Evolutionary conservation across 2,797 vertebrate genomes (phyloP), one percentile per base, ranked within the genome.

Genomic region (Miichthys miiuy): DNA sequence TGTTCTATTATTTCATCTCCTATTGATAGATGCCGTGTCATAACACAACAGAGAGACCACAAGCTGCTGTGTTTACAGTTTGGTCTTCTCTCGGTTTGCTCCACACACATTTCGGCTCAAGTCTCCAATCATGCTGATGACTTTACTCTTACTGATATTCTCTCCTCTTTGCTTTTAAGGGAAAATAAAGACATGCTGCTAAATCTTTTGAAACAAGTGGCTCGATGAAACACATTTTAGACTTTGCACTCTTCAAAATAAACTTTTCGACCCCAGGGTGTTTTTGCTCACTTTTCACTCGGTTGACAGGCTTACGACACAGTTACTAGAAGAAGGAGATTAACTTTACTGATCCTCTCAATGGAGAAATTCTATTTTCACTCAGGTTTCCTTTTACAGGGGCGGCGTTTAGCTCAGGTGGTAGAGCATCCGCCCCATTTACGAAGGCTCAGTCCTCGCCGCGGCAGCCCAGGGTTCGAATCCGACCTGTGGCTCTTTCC

Each of bases 21-120:
- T 34, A 68, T 84, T 85, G 87, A 85, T 87, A 73, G 82, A 82
- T 73, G 75, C 55, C 76, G 78, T 84, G 83, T 78, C 66, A 2
- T 58, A 72, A 44, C 58, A 83, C 65, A 78, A 69, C 83, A 74
- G 70, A 68, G 79, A 86, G 74, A 64, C 85, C 67, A 79, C 77
- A 72, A 85, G 75, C 77, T 60, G 87, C 82, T 75, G 75, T 75
- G 73, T 88, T 91, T 82, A 86, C 79, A 87, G 69, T 82, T 69
- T 75, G 78, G 46, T 82, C 62, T 78, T 68, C 55, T 73, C 30
- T 30, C 23, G 60, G 46, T 70, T 86, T 58, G 54, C 25, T 72
- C 55, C 20, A 6, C 42, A 25, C 34, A 58, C 17, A 85, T 68
- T 77, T n/a, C 18, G 55, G 72, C 79, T 81, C 41, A 20, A 6